Base-by-base conservation (phyloP, 2,888 invertebrate genomes). In the Cryptus viduatorius region DNA sequence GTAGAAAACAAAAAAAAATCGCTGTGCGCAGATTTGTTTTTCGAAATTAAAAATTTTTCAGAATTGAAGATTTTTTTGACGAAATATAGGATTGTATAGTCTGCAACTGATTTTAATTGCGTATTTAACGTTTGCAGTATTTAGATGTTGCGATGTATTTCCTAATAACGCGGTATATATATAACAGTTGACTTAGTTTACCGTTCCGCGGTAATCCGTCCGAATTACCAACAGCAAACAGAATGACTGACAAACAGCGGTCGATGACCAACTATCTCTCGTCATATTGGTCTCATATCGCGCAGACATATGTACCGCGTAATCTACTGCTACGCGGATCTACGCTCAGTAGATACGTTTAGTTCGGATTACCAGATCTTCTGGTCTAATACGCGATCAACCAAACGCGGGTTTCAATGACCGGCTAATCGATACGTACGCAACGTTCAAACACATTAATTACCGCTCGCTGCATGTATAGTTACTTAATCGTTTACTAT, bases 361-460 rank as follows among this genome's bases (percentile, higher is more conserved):
- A 44, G 29, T 61, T 46, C 46, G 44, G 46, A 29, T 73, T 73
- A 44, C 59, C 59, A 14, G 46, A 24, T 61, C 44, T 61, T 73
- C 73, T 61, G 29, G 16, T 12, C 61, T 64, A 73, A 61, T 31
- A 48, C 48, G 46, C 31, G 12, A 16, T 1, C 46, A 24, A 46
- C 5, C 61, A 29, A 46, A 61, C 61, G 37, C 29, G 10, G 44
- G 46, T 44, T 44, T 61, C 46, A 46, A 73, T 61, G 4, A 73
- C 14, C 73, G 46, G 29, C 29, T 61, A 73, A 73, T 73, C 73
- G 29, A 61, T 24, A n/a, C 29, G 16, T 16, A 61, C 16, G n/a
- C 31, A 29, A 61, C 31, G 31, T 44, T 19, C 59, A 46, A 53
- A 29, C 31, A 16, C 44, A 46, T 61, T 31, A 29, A 24, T 56